Base-by-base conservation (phyloP, 2,888 invertebrate genomes). In the Bunonema sp. region DNA sequence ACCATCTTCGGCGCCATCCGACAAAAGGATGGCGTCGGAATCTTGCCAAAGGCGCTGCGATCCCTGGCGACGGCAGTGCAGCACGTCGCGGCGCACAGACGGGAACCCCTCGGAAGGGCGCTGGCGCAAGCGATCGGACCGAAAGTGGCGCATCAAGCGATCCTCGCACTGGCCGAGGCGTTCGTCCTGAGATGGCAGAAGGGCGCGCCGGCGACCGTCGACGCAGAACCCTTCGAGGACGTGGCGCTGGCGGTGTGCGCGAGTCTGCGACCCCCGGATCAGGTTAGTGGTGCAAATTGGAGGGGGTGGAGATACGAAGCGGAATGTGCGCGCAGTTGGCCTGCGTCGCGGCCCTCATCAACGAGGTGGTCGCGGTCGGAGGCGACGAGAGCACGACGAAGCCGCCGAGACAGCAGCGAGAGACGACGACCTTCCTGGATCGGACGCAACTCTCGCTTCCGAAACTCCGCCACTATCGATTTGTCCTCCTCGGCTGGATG, bases 61-160 rank as follows among this genome's bases (percentile, higher is more conserved):
- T 83, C 89, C 34, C 93, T 97, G 69, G 82, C 87, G 0, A 83
- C 84, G 60, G 84, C 85, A 0, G 77, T 88, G 33, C 75, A 83
- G 0, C 85, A 93, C 70, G 84, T 97, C 15, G 91, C 93, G 0
- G 82, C 84, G 57, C 93, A 97, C 70, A 77, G 93, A 33, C 75
- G 87, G 41, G 71, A 80, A 41, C 46, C 56, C 3, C 50, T 61
- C 15, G 55, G 59, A 12, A 44, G 45, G 10, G 52, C 57, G 2
- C 47, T 65, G 28, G 49, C 51, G 1, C 35, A 47, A 41, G 49
- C 56, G 8, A 47, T 62, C n/a, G 48, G 49, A n/a, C 36, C 50
- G 2, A 54, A 68, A 20, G 70, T 70, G 44, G 60, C 74, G 24
- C 73, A 74, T 70, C 60, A 72, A 16, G 62, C 72, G n/a, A 47